A percentile compares a stretch with the other conserved stretches of the same genome.
Conservation (phyloP, 2,113 vertebrate genomes). For the Leucopsar rothschildi region DNA sequence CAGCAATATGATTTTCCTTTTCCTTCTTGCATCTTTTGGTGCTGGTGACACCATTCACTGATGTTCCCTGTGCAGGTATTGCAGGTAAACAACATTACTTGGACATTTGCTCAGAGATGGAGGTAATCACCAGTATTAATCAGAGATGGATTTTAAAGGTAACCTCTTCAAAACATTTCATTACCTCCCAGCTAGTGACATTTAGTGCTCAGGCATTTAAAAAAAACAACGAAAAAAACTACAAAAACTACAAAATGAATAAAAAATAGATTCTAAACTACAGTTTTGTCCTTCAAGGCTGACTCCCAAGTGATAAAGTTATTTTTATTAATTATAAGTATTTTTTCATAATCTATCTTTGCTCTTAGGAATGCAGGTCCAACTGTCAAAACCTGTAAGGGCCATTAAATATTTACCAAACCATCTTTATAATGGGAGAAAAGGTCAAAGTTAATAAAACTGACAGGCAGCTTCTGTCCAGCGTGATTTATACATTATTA, state of each 20-base stretch:
- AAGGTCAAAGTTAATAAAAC: slow-evolving; percentile 85
- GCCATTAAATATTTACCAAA: slow-evolving; percentile 80
- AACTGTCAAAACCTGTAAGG: slow-evolving; percentile 74
- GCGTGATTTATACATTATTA: slow-evolving; percentile 76
- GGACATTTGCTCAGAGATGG: not conserved
- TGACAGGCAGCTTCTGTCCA: slow-evolving; percentile 73
- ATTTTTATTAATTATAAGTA: slow-evolving; percentile 61
- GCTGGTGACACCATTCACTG: not conserved
- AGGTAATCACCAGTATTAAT: not conserved
- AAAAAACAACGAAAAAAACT: not conserved
- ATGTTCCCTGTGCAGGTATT: not conserved
- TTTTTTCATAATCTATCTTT: not conserved
- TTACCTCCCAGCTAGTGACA: not conserved
- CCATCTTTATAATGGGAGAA: slow-evolving; percentile 74
- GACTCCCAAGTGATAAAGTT: slow-evolving; percentile 13
- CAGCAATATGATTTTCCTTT: not conserved
- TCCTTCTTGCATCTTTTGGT: not conserved
- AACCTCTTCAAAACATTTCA: not conserved
- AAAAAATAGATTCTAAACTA: not conserved
- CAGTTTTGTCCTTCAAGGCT: slow-evolving; percentile 2
- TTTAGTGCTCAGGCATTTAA: not conserved
- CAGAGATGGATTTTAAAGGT: not conserved
- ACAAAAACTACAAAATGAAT: not conserved
- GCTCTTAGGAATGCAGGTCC: slow-evolving; percentile 63
- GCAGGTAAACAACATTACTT: not conserved